Conservation (phyloP, 1,140 invertebrate species). For the Nasonia vitripennis region DNA sequence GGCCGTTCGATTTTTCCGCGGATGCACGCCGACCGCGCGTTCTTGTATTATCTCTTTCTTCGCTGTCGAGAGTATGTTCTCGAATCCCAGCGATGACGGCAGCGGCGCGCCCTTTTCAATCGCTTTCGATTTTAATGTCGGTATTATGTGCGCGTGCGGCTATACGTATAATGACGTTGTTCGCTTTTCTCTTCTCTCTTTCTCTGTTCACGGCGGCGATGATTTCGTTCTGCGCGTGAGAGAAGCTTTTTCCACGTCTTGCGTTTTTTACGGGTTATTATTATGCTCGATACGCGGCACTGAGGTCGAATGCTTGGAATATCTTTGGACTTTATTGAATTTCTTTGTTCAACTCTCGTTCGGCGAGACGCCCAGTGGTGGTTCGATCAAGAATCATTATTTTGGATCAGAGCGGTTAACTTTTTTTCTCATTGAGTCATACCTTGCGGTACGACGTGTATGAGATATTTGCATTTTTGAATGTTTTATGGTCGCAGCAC, state of each 20-base stretch:
- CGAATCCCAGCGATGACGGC: neutral
- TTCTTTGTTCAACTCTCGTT: neutral
- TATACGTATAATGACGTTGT: neutral
- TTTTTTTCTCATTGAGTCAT: too few relatives aligned
- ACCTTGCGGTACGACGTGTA: too few relatives aligned
- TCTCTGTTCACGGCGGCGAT: neutral
- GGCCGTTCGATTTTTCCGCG: conserved; percentile 41
- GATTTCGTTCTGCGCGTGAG: neutral
- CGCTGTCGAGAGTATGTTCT: neutral
- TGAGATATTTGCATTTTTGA: too few relatives aligned
- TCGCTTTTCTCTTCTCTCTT: conserved; percentile 2
- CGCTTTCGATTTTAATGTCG: conserved; percentile 41
- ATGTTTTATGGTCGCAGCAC: too few relatives aligned
- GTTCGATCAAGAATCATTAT: neutral
- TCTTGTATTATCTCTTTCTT: neutral
- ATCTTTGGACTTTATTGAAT: neutral
- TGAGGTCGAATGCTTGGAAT: neutral
- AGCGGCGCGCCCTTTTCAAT: conserved; percentile 32
- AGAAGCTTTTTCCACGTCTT: neutral
- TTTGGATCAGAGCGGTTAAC: neutral
- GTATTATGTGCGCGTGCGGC: neutral
- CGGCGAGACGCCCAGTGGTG: neutral
- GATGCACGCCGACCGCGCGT: neutral
- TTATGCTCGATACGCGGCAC: too few relatives aligned
- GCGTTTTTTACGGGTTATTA: neutral